A percentile compares a stretch with the other conserved stretches of the same genome.
These are phyloP conservation scores for Prionace glauca DNA, from an alignment of 2,797 vertebrate genomes.

Conservation along the genomic window DNA sequence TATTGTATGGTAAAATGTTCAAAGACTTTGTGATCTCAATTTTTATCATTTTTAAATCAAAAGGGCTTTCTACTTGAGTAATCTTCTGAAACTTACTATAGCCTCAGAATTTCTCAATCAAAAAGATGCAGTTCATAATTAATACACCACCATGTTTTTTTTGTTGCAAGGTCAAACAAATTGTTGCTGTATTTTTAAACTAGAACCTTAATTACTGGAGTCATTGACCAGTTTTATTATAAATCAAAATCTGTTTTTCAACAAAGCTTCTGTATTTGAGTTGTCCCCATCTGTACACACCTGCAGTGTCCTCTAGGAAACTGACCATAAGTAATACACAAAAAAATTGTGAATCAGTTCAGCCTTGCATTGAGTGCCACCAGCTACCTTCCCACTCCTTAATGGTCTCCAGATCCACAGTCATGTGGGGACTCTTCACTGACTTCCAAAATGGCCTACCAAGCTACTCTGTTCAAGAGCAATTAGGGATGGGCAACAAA, in stretches of 20 bases:
- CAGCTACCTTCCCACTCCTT: no score
- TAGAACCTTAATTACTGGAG: neutral
- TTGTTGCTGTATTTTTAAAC: neutral
- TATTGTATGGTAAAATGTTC: neutral
- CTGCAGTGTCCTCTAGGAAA: neutral
- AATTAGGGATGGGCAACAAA: no score
- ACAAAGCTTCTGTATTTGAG: neutral
- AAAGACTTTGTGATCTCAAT: constrained; percentile 26
- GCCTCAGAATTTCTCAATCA: neutral
- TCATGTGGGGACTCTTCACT: no score
- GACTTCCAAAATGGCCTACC: no score
- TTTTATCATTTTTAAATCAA: constrained; percentile 14
- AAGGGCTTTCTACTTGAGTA: neutral
- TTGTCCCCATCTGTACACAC: neutral
- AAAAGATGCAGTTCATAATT: neutral
- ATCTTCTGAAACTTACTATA: neutral
- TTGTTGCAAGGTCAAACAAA: neutral
- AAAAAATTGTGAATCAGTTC: neutral
- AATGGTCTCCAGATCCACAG: no score
- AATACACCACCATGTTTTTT: neutral
- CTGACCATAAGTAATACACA: neutral
- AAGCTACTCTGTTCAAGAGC: no score
- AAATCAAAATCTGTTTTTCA: neutral
- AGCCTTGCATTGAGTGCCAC: no score
- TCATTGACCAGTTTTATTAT: neutral